Evolutionary conservation across 1,140 invertebrate genomes (phyloP), one percentile per base, ranked within the genome.

Genomic region (Branchinecta lindahli): DNA sequence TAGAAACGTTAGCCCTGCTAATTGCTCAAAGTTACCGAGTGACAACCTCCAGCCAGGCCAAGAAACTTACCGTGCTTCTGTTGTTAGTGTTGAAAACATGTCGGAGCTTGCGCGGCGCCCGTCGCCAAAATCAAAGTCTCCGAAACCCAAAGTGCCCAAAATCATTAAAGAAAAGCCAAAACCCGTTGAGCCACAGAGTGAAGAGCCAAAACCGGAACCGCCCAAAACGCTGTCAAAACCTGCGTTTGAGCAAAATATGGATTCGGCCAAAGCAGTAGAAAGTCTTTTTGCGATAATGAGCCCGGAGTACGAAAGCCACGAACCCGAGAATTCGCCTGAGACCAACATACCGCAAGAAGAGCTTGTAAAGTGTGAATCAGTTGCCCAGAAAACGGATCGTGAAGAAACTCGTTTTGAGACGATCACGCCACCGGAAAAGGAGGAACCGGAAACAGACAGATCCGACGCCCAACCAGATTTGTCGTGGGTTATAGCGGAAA

Each of bases 81-180:
- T 61, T 61, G 52, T 61, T 20, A 61, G 52, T 61, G 52, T 61
- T 61, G 52, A 61, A 61, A 61, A 61, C 52, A 61, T 20, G 18
- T 61, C 52, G 18, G 52, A 61, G 52, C 12, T 20, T 61, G 52
- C 52, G 12, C 12, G 52, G 52, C 52, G 12, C 12, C 33, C 33
- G 33, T 33, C 33, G 33, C 52, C 52, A 15, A 61, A 61, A 61
- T 15, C 18, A 15, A 12, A 20, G 6, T 61, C 52, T 61, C 52
- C 52, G 18, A 61, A 61, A 61, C 52, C 52, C 1, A 61, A 61
- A 61, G 52, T 20, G 12, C 12, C 18, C 12, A 61, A 61, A 61
- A 12, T 4, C 12, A 4, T 20, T 2, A 61, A 61, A 61, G 52
- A 61, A 61, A 61, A 20, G 18, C 52, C 12, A 61, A 61, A 20